These are phyloP conservation scores for Grammomys dolichurus DNA, from an alignment of 2,113 vertebrate species.

Conservation along the genomic window DNA sequence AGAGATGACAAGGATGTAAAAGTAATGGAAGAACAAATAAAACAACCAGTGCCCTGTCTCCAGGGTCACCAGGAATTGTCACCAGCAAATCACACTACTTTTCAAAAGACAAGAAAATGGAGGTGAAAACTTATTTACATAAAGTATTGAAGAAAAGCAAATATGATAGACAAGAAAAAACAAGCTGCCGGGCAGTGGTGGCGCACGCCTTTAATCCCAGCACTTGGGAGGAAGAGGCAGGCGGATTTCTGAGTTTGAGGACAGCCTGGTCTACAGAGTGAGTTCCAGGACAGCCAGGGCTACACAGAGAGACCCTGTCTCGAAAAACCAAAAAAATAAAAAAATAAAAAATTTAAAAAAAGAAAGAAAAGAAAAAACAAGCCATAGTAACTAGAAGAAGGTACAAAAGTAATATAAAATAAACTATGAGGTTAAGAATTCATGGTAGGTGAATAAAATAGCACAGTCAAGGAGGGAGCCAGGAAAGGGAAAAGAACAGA, in stretches of 20 bases:
- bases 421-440: neutral
- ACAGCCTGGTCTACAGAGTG: no score
- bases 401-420: neutral
- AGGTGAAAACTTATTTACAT: neutral
- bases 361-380: neutral
- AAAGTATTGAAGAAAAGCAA: neutral
- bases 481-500: neutral
- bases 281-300: no score
- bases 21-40: neutral
- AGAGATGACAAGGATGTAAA: neutral
- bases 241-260: no score
- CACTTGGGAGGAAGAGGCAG: no score
- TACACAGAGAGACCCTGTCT: no score
- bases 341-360: no score
- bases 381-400: neutral
- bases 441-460: neutral
- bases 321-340: no score
- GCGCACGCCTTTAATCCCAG: no score
- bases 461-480: neutral
- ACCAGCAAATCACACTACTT: neutral
- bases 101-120: neutral
- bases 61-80: neutral
- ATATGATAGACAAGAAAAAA: neutral
- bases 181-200: neutral
- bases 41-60: neutral